A percentile compares a stretch with the other conserved stretches of the same genome.
phyloP scores from a whole-genome alignment of 2,888 invertebrate species.

The Amblyjoppa fuscipennis region DNA sequence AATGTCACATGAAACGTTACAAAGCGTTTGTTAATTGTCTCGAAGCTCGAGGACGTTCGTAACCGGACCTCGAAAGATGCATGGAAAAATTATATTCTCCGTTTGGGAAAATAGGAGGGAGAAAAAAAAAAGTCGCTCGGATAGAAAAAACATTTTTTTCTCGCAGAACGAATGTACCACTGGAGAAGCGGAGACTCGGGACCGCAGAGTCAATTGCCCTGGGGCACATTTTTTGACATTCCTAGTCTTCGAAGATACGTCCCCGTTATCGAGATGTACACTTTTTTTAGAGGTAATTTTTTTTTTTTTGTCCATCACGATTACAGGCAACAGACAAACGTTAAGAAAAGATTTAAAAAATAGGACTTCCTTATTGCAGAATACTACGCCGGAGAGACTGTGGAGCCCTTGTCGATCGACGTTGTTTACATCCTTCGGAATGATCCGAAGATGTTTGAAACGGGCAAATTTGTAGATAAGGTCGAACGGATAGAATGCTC shows the following conservation, averaged over 20 bases:
- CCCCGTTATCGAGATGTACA: slow-evolving; percentile 94
- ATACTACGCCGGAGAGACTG: slow-evolving; percentile 82
- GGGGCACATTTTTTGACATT: slow-evolving; percentile 95
- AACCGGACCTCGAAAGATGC: not conserved
- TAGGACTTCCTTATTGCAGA: slow-evolving; percentile 82
- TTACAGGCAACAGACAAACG: not conserved
- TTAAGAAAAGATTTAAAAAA: not conserved
- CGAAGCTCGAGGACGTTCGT: not conserved
- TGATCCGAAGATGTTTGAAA: slow-evolving; percentile 93
- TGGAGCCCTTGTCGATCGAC: slow-evolving; percentile 87
- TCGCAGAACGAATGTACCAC: slow-evolving; percentile 90
- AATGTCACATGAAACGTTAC: not conserved
- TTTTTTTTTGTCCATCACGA: not conserved
- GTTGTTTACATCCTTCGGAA: slow-evolving; percentile 93
- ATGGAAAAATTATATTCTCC: not conserved
- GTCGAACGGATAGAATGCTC: slow-evolving; percentile 89
- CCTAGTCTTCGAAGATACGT: slow-evolving; percentile 91
- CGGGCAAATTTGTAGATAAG: slow-evolving; percentile 93
- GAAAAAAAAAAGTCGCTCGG: not conserved
- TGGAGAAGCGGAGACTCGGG: slow-evolving; percentile 90
- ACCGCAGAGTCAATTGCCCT: slow-evolving; percentile 89
- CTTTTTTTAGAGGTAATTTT: slow-evolving; percentile 89
- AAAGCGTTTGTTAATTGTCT: not conserved
- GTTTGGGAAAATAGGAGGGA: not conserved
- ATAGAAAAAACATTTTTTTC: not conserved